Percentiles rank a stretch among this genome's conserved stretches.
These are phyloP conservation scores for Catharus ustulatus DNA, from an alignment of 2,797 vertebrate genomes.

Conservation along the genomic window DNA sequence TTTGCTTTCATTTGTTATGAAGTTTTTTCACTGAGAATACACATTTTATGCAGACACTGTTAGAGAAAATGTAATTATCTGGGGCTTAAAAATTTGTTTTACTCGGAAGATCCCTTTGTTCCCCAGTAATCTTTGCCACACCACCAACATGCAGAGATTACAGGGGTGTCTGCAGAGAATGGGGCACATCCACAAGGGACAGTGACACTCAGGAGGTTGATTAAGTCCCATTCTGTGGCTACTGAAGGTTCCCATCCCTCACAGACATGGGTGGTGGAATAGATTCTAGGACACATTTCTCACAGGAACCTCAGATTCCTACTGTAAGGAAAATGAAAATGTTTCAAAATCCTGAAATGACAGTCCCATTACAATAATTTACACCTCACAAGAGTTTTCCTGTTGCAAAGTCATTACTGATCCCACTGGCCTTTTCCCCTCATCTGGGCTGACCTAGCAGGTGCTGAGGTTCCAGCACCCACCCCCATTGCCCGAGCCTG, in stretches of 20 bases:
- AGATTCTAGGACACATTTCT: background rate
- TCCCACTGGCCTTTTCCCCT: background rate
- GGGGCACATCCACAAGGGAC: background rate
- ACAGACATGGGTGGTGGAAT: rapidly evolving
- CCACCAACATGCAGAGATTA: too few relatives aligned
- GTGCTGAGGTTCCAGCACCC: background rate
- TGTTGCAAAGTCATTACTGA: background rate
- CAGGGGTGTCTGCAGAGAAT: background rate
- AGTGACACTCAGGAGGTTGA: background rate
- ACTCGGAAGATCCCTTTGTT: background rate
- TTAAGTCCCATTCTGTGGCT: background rate
- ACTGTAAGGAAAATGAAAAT: background rate
- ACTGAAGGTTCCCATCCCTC: background rate
- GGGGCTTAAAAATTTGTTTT: background rate
- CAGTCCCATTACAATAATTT: rapidly evolving
- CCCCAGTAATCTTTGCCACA: background rate
- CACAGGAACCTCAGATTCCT: background rate
- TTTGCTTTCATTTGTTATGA: background rate
- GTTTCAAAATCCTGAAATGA: background rate
- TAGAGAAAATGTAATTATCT: background rate
- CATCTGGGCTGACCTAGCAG: background rate
- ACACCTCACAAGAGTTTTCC: background rate
- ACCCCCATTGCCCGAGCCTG: rapidly evolving
- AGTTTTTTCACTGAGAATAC: background rate
- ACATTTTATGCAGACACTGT: background rate